Base-by-base conservation (phyloP, 2,888 invertebrate genomes). In the Lasioglossum leucozonium region DNA sequence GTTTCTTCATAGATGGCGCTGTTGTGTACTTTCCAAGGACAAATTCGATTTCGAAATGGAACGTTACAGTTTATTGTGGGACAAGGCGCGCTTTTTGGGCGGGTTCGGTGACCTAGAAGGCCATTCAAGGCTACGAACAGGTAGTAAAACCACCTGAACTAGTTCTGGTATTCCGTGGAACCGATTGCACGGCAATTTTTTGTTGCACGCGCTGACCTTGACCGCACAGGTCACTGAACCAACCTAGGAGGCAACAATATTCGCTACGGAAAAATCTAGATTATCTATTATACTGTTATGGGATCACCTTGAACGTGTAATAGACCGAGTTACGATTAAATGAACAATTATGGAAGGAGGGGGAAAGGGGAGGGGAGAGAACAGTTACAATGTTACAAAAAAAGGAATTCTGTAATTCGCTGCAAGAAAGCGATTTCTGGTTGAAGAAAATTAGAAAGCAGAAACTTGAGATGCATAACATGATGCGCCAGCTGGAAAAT, bases 61-160 rank as follows among this genome's bases (percentile, higher is more conserved):
- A 18, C 34, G 16, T 72, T 74, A 34, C 42, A 42, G 58, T 47
- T 75, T 71, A 71, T 72, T 16, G n/a, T 34, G 30, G 18, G 4
- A n/a, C 11, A 37, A 30, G 30, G 8, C 22, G 16, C 11, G 6
- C 22, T 34, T 73, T 55, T 40, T 42, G 58, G 40, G 62, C 40
- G 11, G 30, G 81, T 77, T 71, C 72, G 42, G 6, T 51, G 72
- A 65, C 47, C 62, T 26, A 6, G 47, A 47, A 75, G n/a, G 34
- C 51, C 42, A 62, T 51, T 72, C 71, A 81, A 82, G 62, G 42
- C 26, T 77, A 77, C 37, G 22, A 18, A 18, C 37, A 69, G 11
- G 18, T 11, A 69, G 44, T 37, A n/a, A 18, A 37, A 26, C 34
- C 26, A 34, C 51, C n/a, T 11, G 11, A 69, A 40, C 69, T 69